Base-by-base conservation (phyloP, 2,888 invertebrate genomes). In the Plebejus anna region DNA sequence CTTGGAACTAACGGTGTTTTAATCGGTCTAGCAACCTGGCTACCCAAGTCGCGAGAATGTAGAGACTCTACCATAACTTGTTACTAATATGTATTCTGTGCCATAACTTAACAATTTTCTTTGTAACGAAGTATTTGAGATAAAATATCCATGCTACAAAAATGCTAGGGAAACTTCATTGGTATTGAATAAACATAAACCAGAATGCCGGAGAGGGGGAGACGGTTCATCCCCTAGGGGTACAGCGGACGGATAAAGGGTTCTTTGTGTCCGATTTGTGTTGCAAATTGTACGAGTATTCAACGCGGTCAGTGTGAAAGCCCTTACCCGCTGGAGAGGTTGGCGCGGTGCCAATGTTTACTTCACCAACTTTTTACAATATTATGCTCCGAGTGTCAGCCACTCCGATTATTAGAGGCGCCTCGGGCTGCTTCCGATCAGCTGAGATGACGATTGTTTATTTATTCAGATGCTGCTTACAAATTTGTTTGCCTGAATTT, bases 331-430 rank as follows among this genome's bases (percentile, higher is more conserved):
- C 22, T 32, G 32, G 11, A 51, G 51, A 32, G 73, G 4, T 32
- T 73, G 73, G 73, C 51, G 47, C 73, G 7, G 73, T 73, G 73
- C 73, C 73, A 73, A 73, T 73, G 73, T 73, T 73, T 73, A 73
- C 51, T 51, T 22, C 51, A 73, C 32, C 73, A 73, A 51, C 28
- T 73, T 55, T 73, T 73, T 72, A 47, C 42, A 72, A 72, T 72
- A 72, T 72, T 42, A 11, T 72, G 38, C 66, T 72, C 28, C 5
- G 28, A 51, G 47, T 32, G 13, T 32, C 55, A 28, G 51, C 51
- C 73, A 73, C 73, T 73, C 32, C 13, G 32, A 51, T 73, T 55
- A 55, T 72, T 72, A 73, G 73, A 73, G 73, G 73, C 73, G 51
- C 32, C 32, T 28, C 55, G 28, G 73, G 73, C 32, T 51, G 51